Evolutionary conservation across 2,888 invertebrate genomes (phyloP), one percentile per base, ranked within the genome.

Genomic region (Pollenia amentaria): DNA sequence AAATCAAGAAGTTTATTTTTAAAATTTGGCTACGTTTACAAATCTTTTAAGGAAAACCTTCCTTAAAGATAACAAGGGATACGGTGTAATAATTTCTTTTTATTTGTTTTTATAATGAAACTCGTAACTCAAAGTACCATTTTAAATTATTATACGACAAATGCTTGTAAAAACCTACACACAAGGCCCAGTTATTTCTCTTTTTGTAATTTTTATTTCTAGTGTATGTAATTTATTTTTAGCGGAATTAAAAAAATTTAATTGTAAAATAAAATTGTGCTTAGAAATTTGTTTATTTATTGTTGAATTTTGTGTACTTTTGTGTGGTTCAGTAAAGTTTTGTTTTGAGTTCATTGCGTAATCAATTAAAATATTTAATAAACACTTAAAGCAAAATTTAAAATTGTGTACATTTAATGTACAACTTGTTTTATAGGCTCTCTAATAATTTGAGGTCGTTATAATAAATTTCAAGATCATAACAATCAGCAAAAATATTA

Each of bases 121-220:
- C 65, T 29, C 29, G 44, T 55, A 65, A 77, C n/a, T 77, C 48
- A 48, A 75, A 75, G 62, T 75, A 75, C 40, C 40, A 62, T 64
- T 62, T 75, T 18, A 64, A 70, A 77, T 81, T 65, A 53, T 72
- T 60, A 55, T 40, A 40, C 12, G 62, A 69, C 79, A 65, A 10
- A 44, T 51, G 44, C 55, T 77, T 44, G 62, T 70, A 57, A 55
- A 70, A 80, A 55, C 84, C 80, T 80, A 85, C 80, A 85, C 85
- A 72, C 42, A 29, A 10, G 48, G 11, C 42, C 8, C 16, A 9
- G 29, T n/a, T 38, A 8, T 55, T 64, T 44, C 11, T 14, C 42
- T 29, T 10, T 62, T 44, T 55, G 21, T 21, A 21, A 7, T 29
- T 55, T 78, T 38, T 53, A 55, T 53, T 16, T 18, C 21, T 55